Evolutionary conservation across 2,888 invertebrate species (phyloP).

Genomic region (Ctenicera cuprea): DNA sequence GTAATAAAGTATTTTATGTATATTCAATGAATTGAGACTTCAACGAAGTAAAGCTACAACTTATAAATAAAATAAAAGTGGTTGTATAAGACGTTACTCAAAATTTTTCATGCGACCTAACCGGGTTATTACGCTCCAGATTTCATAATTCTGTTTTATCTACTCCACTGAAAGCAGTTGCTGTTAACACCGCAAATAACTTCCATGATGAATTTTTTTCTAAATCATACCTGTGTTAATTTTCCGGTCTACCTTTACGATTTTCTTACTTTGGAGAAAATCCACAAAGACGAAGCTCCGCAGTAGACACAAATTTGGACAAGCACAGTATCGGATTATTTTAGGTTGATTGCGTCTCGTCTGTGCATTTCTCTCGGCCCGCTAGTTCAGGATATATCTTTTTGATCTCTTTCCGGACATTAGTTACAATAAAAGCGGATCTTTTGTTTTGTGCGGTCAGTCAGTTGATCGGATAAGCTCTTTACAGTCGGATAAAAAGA

Average conservation of each 20-base stretch:
- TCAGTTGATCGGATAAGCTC: slow-evolving; percentile 53
- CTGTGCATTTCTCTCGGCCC: slow-evolving; percentile 51
- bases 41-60: no score
- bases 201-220: no score
- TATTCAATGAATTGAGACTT: no score
- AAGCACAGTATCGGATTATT: slow-evolving; percentile 50
- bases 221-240: neutral
- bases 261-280: neutral
- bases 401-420: slow-evolving; percentile 60
- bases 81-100: no score
- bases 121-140: no score
- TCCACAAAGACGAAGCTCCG: slow-evolving; percentile 33
- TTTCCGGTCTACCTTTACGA: neutral
- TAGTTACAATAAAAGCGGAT: slow-evolving; percentile 53
- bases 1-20: no score
- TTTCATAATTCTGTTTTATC: no score
- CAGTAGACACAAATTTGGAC: slow-evolving; percentile 49
- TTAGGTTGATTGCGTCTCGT: slow-evolving; percentile 51
- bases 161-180: no score
- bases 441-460: slow-evolving; percentile 53
- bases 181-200: no score
- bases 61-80: no score
- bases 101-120: no score
- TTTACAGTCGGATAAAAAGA: slow-evolving; percentile 47
- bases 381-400: slow-evolving; percentile 55